Percentiles rank a stretch among this genome's conserved stretches.
Evolutionary conservation across 2,888 invertebrate genomes (phyloP).

Genomic region (Aquatica leii): DNA sequence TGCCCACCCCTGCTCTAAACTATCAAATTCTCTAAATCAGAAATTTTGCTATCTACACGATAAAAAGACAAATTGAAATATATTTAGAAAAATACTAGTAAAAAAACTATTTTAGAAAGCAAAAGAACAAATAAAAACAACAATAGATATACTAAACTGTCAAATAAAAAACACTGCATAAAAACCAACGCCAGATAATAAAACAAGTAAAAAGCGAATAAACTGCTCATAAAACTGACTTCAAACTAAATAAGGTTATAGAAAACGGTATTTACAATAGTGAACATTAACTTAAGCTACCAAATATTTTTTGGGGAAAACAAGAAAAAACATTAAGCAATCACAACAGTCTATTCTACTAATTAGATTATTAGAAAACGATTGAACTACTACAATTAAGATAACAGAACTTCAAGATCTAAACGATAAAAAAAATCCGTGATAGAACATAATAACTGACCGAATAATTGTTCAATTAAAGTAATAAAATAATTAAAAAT

Average conservation of each 20-base stretch:
- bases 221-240: neutral
- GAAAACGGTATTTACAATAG: neutral
- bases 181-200: neutral
- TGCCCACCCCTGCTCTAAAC: too few species aligned
- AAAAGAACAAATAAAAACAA: constrained; percentile 7
- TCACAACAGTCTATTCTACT: too few species aligned
- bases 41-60: neutral
- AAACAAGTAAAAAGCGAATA: neutral
- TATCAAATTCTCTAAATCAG: constrained; percentile 3
- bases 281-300: neutral
- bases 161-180: constrained; percentile 5
- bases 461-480: too few species aligned
- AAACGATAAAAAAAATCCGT: too few species aligned
- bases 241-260: constrained; percentile 2
- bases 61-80: constrained; percentile 3
- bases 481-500: too few species aligned
- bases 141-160: constrained; percentile 4
- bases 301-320: constrained; percentile 14
- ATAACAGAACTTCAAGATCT: too few species aligned
- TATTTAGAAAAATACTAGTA: constrained; percentile 8
- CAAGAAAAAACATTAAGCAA: constrained; percentile 4
- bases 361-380: too few species aligned
- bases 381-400: too few species aligned
- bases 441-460: too few species aligned
- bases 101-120: neutral